Percentiles rank a stretch among this genome's conserved stretches.
These are phyloP conservation scores for Irena cyanogastra DNA, from an alignment of 2,113 vertebrate genomes.

Conservation along the genomic window DNA sequence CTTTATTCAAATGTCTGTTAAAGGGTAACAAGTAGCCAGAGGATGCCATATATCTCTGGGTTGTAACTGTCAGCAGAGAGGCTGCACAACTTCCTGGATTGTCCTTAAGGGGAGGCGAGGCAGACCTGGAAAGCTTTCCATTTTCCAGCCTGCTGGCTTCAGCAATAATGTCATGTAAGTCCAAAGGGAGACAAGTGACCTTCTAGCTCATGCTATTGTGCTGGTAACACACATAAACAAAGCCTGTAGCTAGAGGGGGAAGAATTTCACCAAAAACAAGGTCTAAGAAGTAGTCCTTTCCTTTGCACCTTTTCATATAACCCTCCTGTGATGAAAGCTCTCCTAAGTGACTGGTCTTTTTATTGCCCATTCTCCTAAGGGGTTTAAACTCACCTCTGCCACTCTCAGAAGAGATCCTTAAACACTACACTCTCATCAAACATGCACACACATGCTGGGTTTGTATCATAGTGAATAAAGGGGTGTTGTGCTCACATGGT, in stretches of 20 bases:
- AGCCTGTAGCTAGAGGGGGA: background rate
- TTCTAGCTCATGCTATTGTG: constrained; percentile 35
- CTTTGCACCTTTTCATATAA: background rate
- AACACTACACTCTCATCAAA: background rate
- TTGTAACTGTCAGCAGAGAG: background rate
- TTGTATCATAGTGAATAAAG: background rate
- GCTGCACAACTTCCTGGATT: background rate
- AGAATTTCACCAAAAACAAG: background rate
- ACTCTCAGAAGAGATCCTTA: background rate
- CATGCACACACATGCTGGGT: too few species aligned
- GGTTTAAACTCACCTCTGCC: background rate
- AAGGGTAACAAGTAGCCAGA: background rate
- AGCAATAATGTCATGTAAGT: constrained; percentile 37
- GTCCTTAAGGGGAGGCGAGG: background rate
- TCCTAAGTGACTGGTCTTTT: background rate
- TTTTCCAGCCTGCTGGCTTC: constrained; percentile 47
- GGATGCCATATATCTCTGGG: background rate
- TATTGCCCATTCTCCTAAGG: background rate
- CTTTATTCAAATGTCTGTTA: background rate
- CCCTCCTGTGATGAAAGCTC: background rate
- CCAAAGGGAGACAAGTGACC: constrained; percentile 53
- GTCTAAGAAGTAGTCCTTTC: background rate
- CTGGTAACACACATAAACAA: constrained; percentile 50
- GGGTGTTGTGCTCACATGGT: background rate
- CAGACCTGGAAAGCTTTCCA: constrained; percentile 32